Evolutionary conservation across 1,140 invertebrate species (phyloP), one percentile per base, ranked within the genome.

Genomic region (Pseudachorutes palmiensis): DNA sequence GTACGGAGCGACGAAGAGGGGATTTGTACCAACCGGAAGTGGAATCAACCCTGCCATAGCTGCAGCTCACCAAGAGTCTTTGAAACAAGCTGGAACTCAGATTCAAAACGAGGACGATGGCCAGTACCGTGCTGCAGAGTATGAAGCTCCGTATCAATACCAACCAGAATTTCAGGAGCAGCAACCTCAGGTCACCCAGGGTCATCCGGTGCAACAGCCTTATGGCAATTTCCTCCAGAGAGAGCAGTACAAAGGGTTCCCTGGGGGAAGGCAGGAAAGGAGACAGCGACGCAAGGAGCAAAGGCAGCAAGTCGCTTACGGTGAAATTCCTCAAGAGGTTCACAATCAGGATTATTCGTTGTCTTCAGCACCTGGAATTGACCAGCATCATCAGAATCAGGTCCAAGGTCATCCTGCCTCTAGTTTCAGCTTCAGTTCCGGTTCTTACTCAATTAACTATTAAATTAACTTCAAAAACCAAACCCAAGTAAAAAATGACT

Each of bases 21-120:
- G 89, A 30, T 92, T 90, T 75, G 85, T 88, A 74, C 88, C 88
- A 5, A 82, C 80, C 75, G 89, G 89, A 33, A 83, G 83, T 36
- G 89, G 85, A 45, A 90, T 92, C 73, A 87, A 87, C 76, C 88
- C 90, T 89, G 3, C 87, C 89, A 1, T 88, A 87, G 2, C 72
- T 14, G 30, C 14, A 26, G 22, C 29, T 33, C 26, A 14, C 26
- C 9, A 62, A 22, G 2, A 19, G 19, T 12, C 30, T n/a, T 45
- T 59, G 66, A 65, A 45, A 45, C 36, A 45, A 45, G 36, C 9
- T 45, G 36, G 9, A 9, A 12, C 36, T 45, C 36, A 19, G 36
- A 19, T 9, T 45, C 36, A 19, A 45, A 45, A 63, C 36, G 49
- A 60, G 2, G 62, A 64, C 22, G 67, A 68, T 64, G 67, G 67